Conservation (phyloP, 2,113 vertebrate genomes). For the Calyptomena viridis region DNA sequence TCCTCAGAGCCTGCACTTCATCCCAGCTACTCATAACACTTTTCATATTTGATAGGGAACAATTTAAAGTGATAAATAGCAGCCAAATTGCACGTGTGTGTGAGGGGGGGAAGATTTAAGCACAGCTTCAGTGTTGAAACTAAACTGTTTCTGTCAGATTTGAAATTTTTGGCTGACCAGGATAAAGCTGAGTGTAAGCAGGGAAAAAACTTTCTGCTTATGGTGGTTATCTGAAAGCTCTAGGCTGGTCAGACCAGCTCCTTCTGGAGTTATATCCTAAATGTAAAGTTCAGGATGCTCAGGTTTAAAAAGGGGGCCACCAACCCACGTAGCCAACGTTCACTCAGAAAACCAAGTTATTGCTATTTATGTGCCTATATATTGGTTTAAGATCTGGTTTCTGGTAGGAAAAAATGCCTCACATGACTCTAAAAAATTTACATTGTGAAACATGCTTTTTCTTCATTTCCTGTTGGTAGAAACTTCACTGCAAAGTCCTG, state of each 20-base stretch:
- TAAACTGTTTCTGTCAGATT: background rate
- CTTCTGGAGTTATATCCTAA: background rate
- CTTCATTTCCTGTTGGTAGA: background rate
- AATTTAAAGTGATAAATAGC: constrained; percentile 38
- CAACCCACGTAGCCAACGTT: background rate
- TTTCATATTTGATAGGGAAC: background rate
- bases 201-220: background rate
- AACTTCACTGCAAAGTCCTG: background rate
- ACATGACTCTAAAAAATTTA: background rate
- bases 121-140: background rate
- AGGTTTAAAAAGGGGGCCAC: background rate
- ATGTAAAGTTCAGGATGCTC: background rate
- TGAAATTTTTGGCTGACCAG: background rate
- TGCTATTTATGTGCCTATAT: background rate
- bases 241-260: background rate
- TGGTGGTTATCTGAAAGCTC: background rate
- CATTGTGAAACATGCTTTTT: background rate
- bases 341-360: background rate
- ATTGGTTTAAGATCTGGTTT: background rate
- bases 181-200: background rate
- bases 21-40: constrained; percentile 29
- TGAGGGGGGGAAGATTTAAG: background rate
- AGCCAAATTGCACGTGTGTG: background rate
- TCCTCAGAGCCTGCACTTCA: constrained; percentile 9
- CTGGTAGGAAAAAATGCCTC: background rate